phyloP scores from a whole-genome alignment of 2,888 invertebrate genomes.

The Dasypolia templi region DNA sequence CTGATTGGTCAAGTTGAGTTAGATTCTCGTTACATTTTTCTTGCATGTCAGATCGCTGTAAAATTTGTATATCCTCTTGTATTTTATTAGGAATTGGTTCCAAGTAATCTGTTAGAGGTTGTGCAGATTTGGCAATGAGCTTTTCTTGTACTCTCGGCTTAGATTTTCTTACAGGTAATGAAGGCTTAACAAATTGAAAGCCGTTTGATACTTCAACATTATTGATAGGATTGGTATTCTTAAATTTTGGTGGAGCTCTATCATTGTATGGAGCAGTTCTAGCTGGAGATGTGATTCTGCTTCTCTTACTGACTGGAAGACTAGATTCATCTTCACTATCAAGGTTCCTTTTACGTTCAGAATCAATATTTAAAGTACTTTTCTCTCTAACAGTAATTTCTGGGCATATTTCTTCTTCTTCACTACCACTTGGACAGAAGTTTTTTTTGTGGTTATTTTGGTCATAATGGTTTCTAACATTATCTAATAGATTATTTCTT shows the following conservation, averaged over 20 bases:
- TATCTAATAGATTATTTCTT: constrained; percentile 28
- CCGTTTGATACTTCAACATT: constrained; percentile 64
- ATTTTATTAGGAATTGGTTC: constrained; percentile 28
- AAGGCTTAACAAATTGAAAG: constrained; percentile 80
- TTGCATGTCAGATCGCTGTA: constrained; percentile 38
- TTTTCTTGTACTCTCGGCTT: constrained; percentile 69
- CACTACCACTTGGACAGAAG: constrained; percentile 65
- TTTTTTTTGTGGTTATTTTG: constrained; percentile 37
- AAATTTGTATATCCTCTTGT: constrained; percentile 12
- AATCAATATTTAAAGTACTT: constrained; percentile 36
- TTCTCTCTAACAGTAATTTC: constrained; percentile 64
- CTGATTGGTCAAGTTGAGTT: constrained; percentile 43
- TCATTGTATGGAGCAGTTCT: constrained; percentile 54
- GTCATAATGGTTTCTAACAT: constrained; percentile 33
- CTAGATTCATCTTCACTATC: constrained; percentile 65
- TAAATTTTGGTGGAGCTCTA: constrained; percentile 37
- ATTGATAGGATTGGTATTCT: constrained; percentile 48
- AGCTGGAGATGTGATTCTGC: constrained; percentile 67
- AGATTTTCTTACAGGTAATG: constrained; percentile 74
- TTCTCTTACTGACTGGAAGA: constrained; percentile 70
- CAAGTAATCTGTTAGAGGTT: constrained; percentile 60
- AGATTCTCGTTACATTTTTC: constrained; percentile 54
- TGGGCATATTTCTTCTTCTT: constrained; percentile 77
- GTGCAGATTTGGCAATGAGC: constrained; percentile 72
- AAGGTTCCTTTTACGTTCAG: constrained; percentile 67